Evolutionary conservation across 1,140 invertebrate species (phyloP).

Genomic region (Drosophila ohnishii): DNA sequence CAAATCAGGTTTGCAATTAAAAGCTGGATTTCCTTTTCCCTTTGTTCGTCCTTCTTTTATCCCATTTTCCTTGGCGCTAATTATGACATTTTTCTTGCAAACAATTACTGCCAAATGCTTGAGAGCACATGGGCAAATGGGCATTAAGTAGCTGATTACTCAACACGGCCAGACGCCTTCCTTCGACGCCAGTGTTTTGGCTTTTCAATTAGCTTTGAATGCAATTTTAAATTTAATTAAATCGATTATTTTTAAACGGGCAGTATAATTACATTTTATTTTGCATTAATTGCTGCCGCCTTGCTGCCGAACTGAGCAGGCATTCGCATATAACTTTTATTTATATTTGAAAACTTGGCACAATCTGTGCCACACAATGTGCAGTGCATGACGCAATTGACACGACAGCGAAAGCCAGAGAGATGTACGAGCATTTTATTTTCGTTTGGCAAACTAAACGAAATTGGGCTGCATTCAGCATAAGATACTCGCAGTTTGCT

Average conservation of each 20-base stretch:
- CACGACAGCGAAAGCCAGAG: slow-evolving; percentile 37
- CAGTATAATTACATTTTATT: slow-evolving; percentile 70
- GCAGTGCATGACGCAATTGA: slow-evolving; percentile 73
- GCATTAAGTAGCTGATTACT: slow-evolving; percentile 59
- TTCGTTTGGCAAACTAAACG: slow-evolving; percentile 34
- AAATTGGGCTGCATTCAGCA: slow-evolving; percentile 40
- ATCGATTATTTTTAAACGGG: slow-evolving; percentile 69
- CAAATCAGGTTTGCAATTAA: background rate
- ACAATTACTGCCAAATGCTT: slow-evolving; percentile 76
- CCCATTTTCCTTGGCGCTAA: slow-evolving; percentile 40
- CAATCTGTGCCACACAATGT: slow-evolving; percentile 61
- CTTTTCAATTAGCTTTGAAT: slow-evolving; percentile 44
- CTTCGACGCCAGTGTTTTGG: slow-evolving; percentile 18
- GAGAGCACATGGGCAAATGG: slow-evolving; percentile 51
- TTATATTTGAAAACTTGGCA: slow-evolving; percentile 77
- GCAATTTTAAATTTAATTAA: slow-evolving; percentile 55
- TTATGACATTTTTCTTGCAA: slow-evolving; percentile 60
- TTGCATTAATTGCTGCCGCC: slow-evolving; percentile 62
- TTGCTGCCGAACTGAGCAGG: slow-evolving; percentile 1
- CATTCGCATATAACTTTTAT: slow-evolving; percentile 72
- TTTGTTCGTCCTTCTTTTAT: slow-evolving; percentile 23
- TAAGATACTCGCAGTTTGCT: slow-evolving; percentile 33
- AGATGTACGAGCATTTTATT: slow-evolving; percentile 25
- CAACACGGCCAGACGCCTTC: slow-evolving; percentile 18
- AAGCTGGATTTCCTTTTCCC: background rate